A percentile compares a stretch with the other conserved stretches of the same genome.
These are phyloP conservation scores for Drosophila helvetica DNA, from an alignment of 2,888 invertebrate species.

Conservation along the genomic window DNA sequence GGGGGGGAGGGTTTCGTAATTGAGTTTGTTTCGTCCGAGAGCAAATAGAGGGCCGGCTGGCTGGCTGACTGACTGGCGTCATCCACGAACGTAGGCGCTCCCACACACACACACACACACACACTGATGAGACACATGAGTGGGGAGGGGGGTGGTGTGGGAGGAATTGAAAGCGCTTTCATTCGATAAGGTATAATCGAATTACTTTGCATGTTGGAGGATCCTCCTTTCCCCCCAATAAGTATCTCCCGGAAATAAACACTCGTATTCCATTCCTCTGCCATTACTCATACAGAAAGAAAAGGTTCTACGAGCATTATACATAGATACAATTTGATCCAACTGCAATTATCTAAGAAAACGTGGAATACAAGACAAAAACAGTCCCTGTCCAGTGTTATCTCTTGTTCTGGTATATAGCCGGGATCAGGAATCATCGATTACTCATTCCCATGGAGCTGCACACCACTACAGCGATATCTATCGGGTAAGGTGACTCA, in stretches of 20 bases:
- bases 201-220: neutral
- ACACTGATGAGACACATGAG: too few species aligned
- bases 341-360: neutral
- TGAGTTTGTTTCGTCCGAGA: conserved; percentile 48
- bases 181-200: neutral
- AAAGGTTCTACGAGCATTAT: neutral
- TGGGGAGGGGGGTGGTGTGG: neutral
- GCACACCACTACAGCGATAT: neutral
- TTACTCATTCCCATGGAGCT: neutral
- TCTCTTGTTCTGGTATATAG: neutral
- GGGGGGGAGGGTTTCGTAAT: conserved; percentile 29
- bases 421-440: neutral
- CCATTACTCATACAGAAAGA: neutral
- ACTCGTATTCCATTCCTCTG: neutral
- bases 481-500: neutral
- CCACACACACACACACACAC: neutral
- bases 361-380: neutral
- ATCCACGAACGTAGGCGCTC: neutral
- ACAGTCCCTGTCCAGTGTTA: neutral
- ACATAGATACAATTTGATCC: neutral
- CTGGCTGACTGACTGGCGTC: neutral
- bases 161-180: neutral
- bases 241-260: neutral
- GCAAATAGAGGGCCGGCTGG: conserved; percentile 50
- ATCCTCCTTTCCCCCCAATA: neutral